Percentiles rank a stretch among this genome's conserved stretches.
phyloP scores from a whole-genome alignment of 2,113 vertebrate species.

The Zapus hudsonius region DNA sequence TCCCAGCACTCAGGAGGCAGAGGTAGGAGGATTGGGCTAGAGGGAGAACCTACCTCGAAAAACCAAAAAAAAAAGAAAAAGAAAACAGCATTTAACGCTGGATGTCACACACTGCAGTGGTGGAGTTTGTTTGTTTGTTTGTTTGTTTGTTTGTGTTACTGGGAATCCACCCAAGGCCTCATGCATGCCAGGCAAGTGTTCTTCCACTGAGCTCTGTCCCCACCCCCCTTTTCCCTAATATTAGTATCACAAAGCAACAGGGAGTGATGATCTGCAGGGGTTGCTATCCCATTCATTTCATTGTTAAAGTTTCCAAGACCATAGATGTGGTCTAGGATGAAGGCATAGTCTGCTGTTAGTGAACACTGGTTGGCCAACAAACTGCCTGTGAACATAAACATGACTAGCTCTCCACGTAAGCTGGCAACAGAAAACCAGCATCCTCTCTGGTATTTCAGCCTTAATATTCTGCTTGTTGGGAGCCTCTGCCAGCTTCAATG shows the following conservation, averaged over 20 bases:
- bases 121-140: neutral
- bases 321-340: neutral
- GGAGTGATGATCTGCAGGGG: neutral
- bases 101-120: neutral
- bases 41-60: too few species aligned
- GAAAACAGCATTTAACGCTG: neutral
- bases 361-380: neutral
- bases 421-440: neutral
- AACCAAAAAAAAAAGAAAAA: too few species aligned
- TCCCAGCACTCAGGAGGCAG: too few species aligned
- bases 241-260: neutral
- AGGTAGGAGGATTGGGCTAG: too few species aligned
- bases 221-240: neutral
- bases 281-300: neutral
- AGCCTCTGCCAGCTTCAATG: neutral
- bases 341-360: neutral
- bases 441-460: slow-evolving; percentile 14
- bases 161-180: neutral
- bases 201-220: neutral
- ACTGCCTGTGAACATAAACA: neutral
- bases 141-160: neutral
- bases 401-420: neutral
- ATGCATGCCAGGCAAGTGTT: neutral
- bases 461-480: neutral
- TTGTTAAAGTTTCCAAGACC: slow-evolving; percentile 6